Evolutionary conservation across 2,113 vertebrate species (phyloP).

Genomic region (Chloebia gouldiae): DNA sequence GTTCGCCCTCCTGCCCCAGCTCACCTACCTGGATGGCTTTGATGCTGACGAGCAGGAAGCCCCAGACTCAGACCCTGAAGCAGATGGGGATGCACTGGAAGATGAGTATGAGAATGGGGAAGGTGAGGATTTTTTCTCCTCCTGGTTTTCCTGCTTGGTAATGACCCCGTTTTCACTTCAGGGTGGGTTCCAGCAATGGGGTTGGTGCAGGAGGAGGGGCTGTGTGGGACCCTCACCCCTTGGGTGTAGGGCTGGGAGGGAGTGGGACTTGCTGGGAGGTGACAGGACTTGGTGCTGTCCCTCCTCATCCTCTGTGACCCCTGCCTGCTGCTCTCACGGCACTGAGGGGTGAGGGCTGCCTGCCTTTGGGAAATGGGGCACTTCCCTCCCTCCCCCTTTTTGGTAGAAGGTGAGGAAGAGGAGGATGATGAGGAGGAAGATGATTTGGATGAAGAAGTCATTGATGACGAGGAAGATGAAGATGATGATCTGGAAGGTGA

Average conservation of each 20-base stretch:
- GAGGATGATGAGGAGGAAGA: constrained; percentile 66
- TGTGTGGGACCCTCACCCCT: not conserved
- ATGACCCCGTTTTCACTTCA: not conserved
- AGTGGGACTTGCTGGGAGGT: not conserved
- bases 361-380: not conserved
- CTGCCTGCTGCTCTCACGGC: not conserved
- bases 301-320: not conserved
- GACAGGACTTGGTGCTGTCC: not conserved
- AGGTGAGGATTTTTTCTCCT: constrained; percentile 34
- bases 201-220: not conserved
- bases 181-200: not conserved
- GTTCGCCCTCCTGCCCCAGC: constrained; percentile 77
- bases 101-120: constrained; percentile 70
- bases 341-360: accelerated
- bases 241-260: not conserved
- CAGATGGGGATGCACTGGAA: constrained; percentile 65
- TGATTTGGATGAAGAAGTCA: constrained; percentile 72
- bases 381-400: not conserved
- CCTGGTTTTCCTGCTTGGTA: not conserved
- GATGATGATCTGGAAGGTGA: constrained; percentile 79
- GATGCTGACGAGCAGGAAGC: constrained; percentile 80
- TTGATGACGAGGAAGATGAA: constrained; percentile 79
- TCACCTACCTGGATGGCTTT: constrained; percentile 80
- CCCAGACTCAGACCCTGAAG: constrained; percentile 74
- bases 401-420: constrained; percentile 66